These are phyloP conservation scores for Drosophila sp. DNA, from an alignment of 1,140 invertebrate genomes.

Conservation along the genomic window DNA sequence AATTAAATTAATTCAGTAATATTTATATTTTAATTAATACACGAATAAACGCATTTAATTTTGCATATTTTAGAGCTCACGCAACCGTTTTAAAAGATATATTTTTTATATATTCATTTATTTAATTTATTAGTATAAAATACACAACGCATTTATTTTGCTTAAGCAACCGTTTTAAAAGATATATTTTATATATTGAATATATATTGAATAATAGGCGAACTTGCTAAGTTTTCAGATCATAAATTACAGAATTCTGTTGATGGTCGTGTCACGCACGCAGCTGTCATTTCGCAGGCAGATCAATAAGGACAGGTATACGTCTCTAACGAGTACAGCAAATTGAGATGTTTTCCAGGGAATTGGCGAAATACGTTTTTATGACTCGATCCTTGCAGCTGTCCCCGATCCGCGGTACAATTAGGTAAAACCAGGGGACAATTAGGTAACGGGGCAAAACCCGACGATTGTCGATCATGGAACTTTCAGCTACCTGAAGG, in stretches of 20 bases:
- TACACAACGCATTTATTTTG: no score
- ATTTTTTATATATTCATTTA: no score
- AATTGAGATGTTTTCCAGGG: not conserved
- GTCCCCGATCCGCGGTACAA: not conserved
- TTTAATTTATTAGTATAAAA: no score
- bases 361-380: constrained; percentile 14
- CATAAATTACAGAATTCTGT: not conserved
- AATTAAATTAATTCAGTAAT: no score
- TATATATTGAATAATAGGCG: no score
- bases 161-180: no score
- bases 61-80: no score
- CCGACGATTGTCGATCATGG: not conserved
- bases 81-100: no score
- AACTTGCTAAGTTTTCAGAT: not conserved
- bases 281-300: not conserved
- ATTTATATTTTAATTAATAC: no score
- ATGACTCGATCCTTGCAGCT: constrained; percentile 23
- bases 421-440: constrained; percentile 20
- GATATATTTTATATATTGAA: no score
- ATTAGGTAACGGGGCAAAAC: not conserved
- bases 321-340: not conserved
- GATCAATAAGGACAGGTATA: not conserved
- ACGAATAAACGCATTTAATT: no score
- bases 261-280: not conserved
- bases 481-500: constrained; percentile 29